These are phyloP conservation scores for Cryptoblepharus egeriae DNA, from an alignment of 2,797 vertebrate genomes.

Conservation along the genomic window DNA sequence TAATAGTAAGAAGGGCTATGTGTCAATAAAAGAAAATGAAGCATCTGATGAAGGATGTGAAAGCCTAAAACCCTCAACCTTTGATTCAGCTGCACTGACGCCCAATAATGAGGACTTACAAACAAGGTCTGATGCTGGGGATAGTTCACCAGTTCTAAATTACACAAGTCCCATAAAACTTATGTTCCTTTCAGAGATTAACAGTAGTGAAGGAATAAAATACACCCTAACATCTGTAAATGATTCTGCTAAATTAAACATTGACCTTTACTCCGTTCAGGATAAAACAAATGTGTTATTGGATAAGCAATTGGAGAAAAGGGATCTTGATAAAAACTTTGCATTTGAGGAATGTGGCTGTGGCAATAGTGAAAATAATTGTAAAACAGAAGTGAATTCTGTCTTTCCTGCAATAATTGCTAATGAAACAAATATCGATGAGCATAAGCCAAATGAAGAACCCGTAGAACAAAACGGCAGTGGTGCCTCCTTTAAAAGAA, in stretches of 20 bases:
- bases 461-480: slow-evolving; percentile 57
- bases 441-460: slow-evolving; percentile 64
- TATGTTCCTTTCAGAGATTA: slow-evolving; percentile 93
- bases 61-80: slow-evolving; percentile 49
- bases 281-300: slow-evolving; percentile 75
- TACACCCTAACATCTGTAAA: slow-evolving; percentile 89
- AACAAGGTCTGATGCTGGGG: slow-evolving; percentile 45
- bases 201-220: slow-evolving; percentile 86
- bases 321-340: slow-evolving; percentile 58
- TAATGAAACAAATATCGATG: slow-evolving; percentile 46
- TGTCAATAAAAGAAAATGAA: slow-evolving; percentile 49
- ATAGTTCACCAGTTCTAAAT: slow-evolving; percentile 62
- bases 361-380: slow-evolving; percentile 66
- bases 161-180: slow-evolving; percentile 95
- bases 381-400: slow-evolving; percentile 45
- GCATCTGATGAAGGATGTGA: slow-evolving; percentile 51
- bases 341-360: slow-evolving; percentile 59
- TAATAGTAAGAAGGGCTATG: slow-evolving; percentile 55
- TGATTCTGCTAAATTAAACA: slow-evolving; percentile 73
- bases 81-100: slow-evolving; percentile 52
- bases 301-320: slow-evolving; percentile 54
- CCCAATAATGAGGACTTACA: slow-evolving; percentile 20
- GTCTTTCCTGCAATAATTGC: slow-evolving; percentile 39
- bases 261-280: slow-evolving; percentile 79
- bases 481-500: slow-evolving; percentile 85